Base-by-base conservation (phyloP, 2,797 vertebrate species). In the Glyptemys insculpta region DNA sequence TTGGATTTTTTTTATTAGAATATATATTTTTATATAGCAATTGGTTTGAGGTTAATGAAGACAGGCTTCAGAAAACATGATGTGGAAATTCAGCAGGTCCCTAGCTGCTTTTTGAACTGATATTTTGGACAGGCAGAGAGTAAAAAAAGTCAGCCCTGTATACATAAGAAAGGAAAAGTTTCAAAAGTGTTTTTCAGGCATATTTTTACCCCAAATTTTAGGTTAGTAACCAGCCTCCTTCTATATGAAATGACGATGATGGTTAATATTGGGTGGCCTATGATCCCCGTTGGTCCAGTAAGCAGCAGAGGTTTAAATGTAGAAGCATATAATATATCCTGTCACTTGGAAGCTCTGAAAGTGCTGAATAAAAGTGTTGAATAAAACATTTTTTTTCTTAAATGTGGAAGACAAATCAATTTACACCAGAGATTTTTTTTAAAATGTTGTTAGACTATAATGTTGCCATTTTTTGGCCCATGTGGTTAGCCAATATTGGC, bases 241-340 rank as follows among this genome's bases (percentile, higher is more conserved):
- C 76, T 86, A 49, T 50, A 3, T 80, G 25, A 37, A 91, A 19
- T 15, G 47, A 52, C 25, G 11, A 4, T 10, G 31, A 6, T 56
- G 1, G 4, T 49, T 82, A 5, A 34, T 62, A 34, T n/a, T 0
- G 3, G n/a, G 12, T 0, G 0, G 59, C 57, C 8, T 7, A 7
- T 9, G 8, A 5, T 27, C 1, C 16, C 29, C 4, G 59, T 82
- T 76, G 49, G 37, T 91, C 92, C 87, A 79, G 2, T 81, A 11
- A 87, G 16, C 19, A 91, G 49, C 52, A 86, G 74, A 81, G 6
- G 80, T 85, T 87, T 87, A 57, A 50, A 27, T 29, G 83, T 0
- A 72, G 8, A 49, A 90, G 87, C 59, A 9, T 86, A 52, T 81
- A 92, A 93, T 14, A 23, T 10, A 62, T 91, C 12, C 12, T 83